phyloP scores from a whole-genome alignment of 2,797 vertebrate species.

The Thaleichthys pacificus region DNA sequence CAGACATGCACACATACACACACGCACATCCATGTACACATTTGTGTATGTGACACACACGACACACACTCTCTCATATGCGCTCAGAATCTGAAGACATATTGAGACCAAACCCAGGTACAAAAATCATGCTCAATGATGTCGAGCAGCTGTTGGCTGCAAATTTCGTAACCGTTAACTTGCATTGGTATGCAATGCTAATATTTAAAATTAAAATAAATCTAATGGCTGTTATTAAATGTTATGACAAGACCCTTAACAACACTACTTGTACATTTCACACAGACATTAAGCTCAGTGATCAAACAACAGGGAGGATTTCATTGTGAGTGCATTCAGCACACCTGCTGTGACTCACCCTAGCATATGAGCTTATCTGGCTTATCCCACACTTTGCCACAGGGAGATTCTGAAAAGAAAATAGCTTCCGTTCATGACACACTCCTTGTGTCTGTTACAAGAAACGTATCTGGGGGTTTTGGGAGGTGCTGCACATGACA shows the following conservation, averaged over 20 bases:
- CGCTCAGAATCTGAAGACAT: neutral
- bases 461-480: slow-evolving; percentile 56
- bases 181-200: neutral
- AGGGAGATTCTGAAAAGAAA: slow-evolving; percentile 73
- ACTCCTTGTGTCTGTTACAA: slow-evolving; percentile 68
- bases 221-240: too few relatives aligned
- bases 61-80: neutral
- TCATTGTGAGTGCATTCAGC: slow-evolving; percentile 73
- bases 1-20: slow-evolving; percentile 39
- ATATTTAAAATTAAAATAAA: slow-evolving; percentile 7
- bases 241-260: neutral
- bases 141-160: neutral
- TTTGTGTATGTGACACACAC: slow-evolving; percentile 22
- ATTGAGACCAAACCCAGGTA: slow-evolving; percentile 1
- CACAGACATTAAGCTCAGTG: slow-evolving; percentile 65
- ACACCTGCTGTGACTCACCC: slow-evolving; percentile 74
- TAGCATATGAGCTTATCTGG: slow-evolving; percentile 67
- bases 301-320: slow-evolving; percentile 45
- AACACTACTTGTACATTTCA: slow-evolving; percentile 5
- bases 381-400: slow-evolving; percentile 70
- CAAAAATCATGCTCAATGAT: slow-evolving; percentile 4
- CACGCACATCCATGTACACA: slow-evolving; percentile 32
- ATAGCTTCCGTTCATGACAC: slow-evolving; percentile 66
- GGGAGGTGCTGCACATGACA: slow-evolving; percentile 55
- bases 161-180: neutral